Conservation (phyloP, 1,140 invertebrate species). For the Sesamia nonagrioides region DNA sequence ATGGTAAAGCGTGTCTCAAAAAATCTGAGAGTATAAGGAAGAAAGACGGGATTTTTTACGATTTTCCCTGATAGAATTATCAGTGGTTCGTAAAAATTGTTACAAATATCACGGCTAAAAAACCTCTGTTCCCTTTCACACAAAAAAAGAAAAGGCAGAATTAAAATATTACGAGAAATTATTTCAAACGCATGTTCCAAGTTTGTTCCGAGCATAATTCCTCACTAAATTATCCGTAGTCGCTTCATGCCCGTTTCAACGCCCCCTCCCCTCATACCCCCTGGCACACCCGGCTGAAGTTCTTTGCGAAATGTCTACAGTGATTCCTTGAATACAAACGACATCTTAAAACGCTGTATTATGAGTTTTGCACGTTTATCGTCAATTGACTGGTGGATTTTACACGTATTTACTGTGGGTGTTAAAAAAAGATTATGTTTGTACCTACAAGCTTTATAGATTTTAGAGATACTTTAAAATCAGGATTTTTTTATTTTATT, state of each 20-base stretch:
- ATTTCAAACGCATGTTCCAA: conserved; percentile 56
- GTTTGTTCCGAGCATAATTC: conserved; percentile 68
- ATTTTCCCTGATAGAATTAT: too few species aligned
- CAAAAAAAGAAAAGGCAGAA: neutral
- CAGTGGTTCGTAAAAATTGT: neutral
- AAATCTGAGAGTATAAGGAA: too few species aligned
- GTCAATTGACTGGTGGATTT: conserved; percentile 65
- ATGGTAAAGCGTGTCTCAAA: too few species aligned
- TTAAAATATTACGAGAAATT: conserved; percentile 48
- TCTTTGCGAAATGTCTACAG: conserved; percentile 86
- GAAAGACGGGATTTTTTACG: too few species aligned
- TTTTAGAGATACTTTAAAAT: neutral
- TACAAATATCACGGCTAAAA: neutral
- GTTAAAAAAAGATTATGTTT: conserved; percentile 14
- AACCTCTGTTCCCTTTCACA: neutral
- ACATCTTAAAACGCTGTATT: conserved; percentile 80
- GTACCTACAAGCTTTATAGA: neutral
- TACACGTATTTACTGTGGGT: conserved; percentile 49
- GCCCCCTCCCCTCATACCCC: conserved; percentile 58
- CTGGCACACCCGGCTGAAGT: conserved; percentile 62
- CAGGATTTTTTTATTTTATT: neutral
- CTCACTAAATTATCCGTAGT: conserved; percentile 77
- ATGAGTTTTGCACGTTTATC: conserved; percentile 81
- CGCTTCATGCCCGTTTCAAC: conserved; percentile 72
- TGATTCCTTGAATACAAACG: conserved; percentile 88